Conservation (phyloP, 2,113 vertebrate genomes). For the Salvelinus alpinus region DNA sequence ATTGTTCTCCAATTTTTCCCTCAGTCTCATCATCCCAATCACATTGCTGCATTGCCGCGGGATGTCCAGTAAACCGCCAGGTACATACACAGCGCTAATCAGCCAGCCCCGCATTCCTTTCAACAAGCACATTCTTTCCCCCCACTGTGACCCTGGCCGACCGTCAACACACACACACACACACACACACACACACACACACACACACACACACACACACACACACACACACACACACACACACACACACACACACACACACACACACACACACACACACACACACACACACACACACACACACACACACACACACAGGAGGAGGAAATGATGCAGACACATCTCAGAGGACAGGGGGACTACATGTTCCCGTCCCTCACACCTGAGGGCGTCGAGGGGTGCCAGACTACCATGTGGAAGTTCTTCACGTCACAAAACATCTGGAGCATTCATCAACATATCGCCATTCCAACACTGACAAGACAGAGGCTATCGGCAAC, state of each 20-base stretch:
- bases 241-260: too few relatives aligned
- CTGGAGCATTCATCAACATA: conserved; percentile 6
- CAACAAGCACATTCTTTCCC: conserved; percentile 59
- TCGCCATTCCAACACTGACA: conserved; percentile 1
- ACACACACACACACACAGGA: conserved; percentile 27
- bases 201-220: too few relatives aligned
- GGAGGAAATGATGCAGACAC: conserved; percentile 52
- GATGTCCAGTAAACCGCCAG: conserved; percentile 72
- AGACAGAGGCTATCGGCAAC: conserved; percentile 37
- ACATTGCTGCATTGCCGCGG: conserved; percentile 19
- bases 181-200: background rate
- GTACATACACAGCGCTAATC: conserved; percentile 72
- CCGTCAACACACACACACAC: conserved; percentile 27
- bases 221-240: too few relatives aligned
- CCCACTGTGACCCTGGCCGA: conserved; percentile 50
- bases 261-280: too few relatives aligned
- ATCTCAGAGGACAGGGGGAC: conserved; percentile 37
- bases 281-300: conserved; percentile 25
- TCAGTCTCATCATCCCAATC: conserved; percentile 73
- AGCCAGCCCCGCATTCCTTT: conserved; percentile 71
- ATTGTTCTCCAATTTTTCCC: conserved; percentile 94
- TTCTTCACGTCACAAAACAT: background rate
- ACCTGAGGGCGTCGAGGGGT: background rate
- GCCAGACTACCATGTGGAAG: conserved; percentile 3
- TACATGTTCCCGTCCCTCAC: background rate